phyloP scores from a whole-genome alignment of 2,797 vertebrate species.

The Myotis vivesi region DNA sequence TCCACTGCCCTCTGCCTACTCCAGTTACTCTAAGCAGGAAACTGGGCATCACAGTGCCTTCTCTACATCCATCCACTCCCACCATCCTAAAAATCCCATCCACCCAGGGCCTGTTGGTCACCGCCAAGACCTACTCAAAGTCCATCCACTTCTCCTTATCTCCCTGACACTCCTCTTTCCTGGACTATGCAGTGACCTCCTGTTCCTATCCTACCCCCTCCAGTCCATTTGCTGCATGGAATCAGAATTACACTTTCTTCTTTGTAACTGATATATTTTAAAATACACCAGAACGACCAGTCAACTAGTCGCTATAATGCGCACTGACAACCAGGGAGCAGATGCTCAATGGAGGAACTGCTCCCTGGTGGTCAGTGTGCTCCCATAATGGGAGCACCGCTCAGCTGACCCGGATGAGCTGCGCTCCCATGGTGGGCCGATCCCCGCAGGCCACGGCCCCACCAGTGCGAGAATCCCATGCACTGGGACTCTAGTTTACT shows the following conservation, averaged over 20 bases:
- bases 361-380: too few relatives aligned
- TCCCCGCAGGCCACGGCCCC: too few relatives aligned
- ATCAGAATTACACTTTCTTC: not conserved
- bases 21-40: not conserved
- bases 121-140: not conserved
- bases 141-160: not conserved
- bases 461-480: too few relatives aligned
- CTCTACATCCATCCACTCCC: not conserved
- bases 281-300: not conserved
- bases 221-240: not conserved
- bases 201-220: not conserved
- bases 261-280: not conserved
- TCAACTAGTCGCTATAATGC: too few relatives aligned
- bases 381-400: too few relatives aligned
- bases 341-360: too few relatives aligned
- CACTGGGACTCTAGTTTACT: not conserved
- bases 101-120: not conserved
- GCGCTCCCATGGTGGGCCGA: too few relatives aligned
- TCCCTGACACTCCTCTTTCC: not conserved
- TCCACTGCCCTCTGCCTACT: not conserved
- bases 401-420: too few relatives aligned
- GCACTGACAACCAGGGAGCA: too few relatives aligned
- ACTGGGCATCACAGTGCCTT: not conserved
- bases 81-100: not conserved
- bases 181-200: not conserved